Percentiles rank a stretch among this genome's conserved stretches.
Conservation (phyloP, 2,888 invertebrate genomes). For the Lasiommata megera region DNA sequence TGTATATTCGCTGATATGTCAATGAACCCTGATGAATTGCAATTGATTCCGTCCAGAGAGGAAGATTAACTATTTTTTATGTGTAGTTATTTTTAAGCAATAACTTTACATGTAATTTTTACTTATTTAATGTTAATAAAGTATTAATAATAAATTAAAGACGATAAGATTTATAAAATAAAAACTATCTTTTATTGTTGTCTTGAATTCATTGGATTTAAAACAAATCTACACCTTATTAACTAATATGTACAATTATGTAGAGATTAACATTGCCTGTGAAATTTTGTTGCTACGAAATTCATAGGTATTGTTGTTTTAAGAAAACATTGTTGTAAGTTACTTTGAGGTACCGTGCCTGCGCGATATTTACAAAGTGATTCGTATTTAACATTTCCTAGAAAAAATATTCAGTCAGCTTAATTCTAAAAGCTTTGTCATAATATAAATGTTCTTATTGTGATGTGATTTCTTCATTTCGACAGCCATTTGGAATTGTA, state of each 20-base stretch:
- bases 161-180: background rate
- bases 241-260: background rate
- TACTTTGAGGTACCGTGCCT: too few species aligned
- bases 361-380: background rate
- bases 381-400: too few species aligned
- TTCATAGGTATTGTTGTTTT: background rate
- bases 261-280: background rate
- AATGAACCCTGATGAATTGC: background rate
- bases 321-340: too few species aligned
- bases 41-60: constrained; percentile 4
- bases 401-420: too few species aligned
- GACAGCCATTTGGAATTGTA: too few species aligned
- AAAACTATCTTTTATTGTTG: background rate
- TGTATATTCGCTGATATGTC: too few species aligned
- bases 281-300: background rate
- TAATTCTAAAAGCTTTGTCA: too few species aligned
- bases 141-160: constrained; percentile 10
- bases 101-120: background rate
- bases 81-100: background rate
- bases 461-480: too few species aligned
- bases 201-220: background rate
- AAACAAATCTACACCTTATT: background rate
- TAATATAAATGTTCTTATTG: too few species aligned
- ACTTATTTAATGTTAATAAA: constrained; percentile 1
- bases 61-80: background rate